Evolutionary conservation across 1,140 invertebrate species (phyloP), one percentile per base, ranked within the genome.

Genomic region (Mya arenaria): DNA sequence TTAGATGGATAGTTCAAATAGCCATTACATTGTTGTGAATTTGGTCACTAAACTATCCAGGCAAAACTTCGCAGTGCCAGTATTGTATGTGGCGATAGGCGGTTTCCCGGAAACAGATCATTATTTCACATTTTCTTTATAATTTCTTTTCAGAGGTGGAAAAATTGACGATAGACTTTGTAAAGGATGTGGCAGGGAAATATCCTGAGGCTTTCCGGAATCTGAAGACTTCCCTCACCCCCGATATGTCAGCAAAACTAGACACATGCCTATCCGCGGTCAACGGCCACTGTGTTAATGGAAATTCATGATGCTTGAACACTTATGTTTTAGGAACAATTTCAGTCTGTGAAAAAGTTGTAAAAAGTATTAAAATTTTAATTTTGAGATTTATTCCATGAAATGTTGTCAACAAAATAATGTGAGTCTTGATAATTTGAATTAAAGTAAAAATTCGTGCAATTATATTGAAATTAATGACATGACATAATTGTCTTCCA

Each of bases 91-190:
- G 30, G 30, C 30, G 30, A 19, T 60, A 25, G 8, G 30, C 30
- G 13, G 44, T 48, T 48, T 48, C 13, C 13, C 13, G 44, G 44
- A 48, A 48, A 48, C 13, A 15, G 15, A 13, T 17, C 13, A 48
- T 48, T 15, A n/a, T n/a, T 62, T 10, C 25, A 28, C 10, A 32
- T 66, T 36, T 66, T 4, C 39, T 39, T 68, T 68, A n/a, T 34
- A n/a, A 28, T 68, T n/a, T 34, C 5, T 8, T 72, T 71, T 34
- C 78, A 81, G 78, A 81, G 4, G 60, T 52, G 60, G 78, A 81
- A 32, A 63, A 44, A 10, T 17, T 81, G 23, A 60, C 69, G 17
- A 58, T 72, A 6, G 55, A 81, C 13, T 72, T 81, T 41, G 56
- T 81, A 13, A 71, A 63, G 34, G 68, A 72, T 63, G 68, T 81